Evolutionary conservation across 2,888 invertebrate genomes (phyloP).

Genomic region (Tenodera sinensis): DNA sequence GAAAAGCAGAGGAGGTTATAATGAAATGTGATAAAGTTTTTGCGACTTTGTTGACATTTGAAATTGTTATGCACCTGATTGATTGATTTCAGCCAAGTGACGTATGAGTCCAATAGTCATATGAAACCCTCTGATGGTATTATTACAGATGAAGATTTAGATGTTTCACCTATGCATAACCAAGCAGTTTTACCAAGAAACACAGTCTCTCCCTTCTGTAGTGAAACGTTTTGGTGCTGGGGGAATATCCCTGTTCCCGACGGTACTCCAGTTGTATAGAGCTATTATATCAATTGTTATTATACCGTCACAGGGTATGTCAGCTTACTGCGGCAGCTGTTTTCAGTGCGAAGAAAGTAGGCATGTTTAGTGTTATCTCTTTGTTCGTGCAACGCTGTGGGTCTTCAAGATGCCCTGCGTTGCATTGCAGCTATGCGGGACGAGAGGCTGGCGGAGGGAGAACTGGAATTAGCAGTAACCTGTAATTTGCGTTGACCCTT

Average conservation of each 20-base stretch:
- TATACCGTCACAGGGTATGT: not conserved
- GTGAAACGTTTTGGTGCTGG: too few relatives aligned
- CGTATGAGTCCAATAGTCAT: too few relatives aligned
- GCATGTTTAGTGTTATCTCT: not conserved
- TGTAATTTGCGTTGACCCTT: slow-evolving; percentile 17
- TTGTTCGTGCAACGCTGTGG: not conserved
- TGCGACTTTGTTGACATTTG: too few relatives aligned
- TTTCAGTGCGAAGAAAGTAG: not conserved
- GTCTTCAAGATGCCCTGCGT: not conserved
- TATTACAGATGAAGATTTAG: too few relatives aligned
- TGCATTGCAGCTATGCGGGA: not conserved
- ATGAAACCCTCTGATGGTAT: too few relatives aligned
- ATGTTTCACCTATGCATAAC: too few relatives aligned
- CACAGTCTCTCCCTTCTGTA: too few relatives aligned
- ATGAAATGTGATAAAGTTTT: too few relatives aligned
- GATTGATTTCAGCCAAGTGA: too few relatives aligned
- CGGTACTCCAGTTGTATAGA: not conserved
- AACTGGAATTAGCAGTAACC: not conserved
- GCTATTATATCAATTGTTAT: not conserved
- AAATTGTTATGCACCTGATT: too few relatives aligned
- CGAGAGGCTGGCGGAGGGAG: not conserved
- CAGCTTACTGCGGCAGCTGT: not conserved
- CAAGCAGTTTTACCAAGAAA: too few relatives aligned
- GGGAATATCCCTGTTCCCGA: not conserved
- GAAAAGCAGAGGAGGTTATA: too few relatives aligned